Base-by-base conservation (phyloP, 1,140 invertebrate genomes). In the Cecropterus lyciades region DNA sequence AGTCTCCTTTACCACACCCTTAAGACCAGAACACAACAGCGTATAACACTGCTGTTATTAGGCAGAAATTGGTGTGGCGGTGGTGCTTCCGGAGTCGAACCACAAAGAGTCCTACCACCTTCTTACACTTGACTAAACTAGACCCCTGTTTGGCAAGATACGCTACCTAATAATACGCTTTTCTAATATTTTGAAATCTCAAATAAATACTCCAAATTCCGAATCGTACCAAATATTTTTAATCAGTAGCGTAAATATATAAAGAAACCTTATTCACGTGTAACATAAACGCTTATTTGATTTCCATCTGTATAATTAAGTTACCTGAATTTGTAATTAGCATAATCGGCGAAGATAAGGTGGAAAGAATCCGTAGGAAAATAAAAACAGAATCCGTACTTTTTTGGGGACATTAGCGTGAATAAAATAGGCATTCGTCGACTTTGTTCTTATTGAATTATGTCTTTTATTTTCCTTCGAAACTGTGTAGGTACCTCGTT, bases 401-500 rank as follows among this genome's bases (percentile, higher is more conserved):
- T 20, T 48, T 48, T 14, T 48, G 11, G 3, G 3, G 16, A 17
- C 45, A 20, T 20, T 48, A 48, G 16, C 15, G 45, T 20, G 45
- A 48, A 17, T 3, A 46, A 46, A 46, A 46, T 20, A 13, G 15
- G 16, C 45, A 3, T 9, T 17, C 45, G 45, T 14, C 45, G 15
- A 46, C 45, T 46, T 46, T 46, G 45, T 46, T 17, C 16, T 46
- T 10, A 46, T 46, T 46, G 45, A 46, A 11, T 46, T 46, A 46
- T 17, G 16, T 17, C 15, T 46, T 5, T 1, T 46, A n/a, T n/a
- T n/a, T 46, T 46, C 10, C 45, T 46, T 46, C 11, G 15, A 46
- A 17, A 46, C 17, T 46, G 9, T 17, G 15, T 17, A 24, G 20
- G 20, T 24, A 10, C 16, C 45, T 46, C 11, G 16, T 46, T 46